Evolutionary conservation across 92 coral and sea anemone species (phyloP).

Genomic region (Nematostella vectensis): DNA sequence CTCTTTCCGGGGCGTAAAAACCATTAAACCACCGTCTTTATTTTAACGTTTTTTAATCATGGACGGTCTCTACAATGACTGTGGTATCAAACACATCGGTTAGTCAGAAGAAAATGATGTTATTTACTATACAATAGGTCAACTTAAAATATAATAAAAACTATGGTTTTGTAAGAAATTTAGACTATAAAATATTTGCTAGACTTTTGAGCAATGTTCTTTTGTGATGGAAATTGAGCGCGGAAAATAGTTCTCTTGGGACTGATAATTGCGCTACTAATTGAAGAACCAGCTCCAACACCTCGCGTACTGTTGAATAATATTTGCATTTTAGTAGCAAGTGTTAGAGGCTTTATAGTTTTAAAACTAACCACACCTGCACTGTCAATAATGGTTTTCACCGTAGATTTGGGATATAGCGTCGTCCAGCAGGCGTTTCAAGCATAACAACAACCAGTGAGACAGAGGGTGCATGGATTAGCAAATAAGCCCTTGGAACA

Average conservation of each 20-base stretch:
- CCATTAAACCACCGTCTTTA: neutral
- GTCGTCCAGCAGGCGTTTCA: neutral
- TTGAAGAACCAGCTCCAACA: conserved; percentile 32
- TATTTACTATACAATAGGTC: neutral
- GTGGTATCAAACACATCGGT: neutral
- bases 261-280: conserved; percentile 54
- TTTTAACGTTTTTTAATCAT: conserved; percentile 22
- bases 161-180: neutral
- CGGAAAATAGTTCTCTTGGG: conserved; percentile 39
- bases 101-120: neutral
- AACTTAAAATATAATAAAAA: neutral
- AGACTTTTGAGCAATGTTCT: too few relatives aligned
- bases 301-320: neutral
- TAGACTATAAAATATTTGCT: neutral
- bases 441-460: neutral
- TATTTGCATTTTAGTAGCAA: neutral
- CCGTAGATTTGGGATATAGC: too few relatives aligned
- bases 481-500: conserved; percentile 7
- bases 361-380: conserved; percentile 3
- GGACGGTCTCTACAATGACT: neutral
- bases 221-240: neutral
- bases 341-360: neutral
- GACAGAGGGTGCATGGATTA: conserved; percentile 11
- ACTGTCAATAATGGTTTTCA: neutral
- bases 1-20: conserved; percentile 32